A percentile compares a stretch with the other conserved stretches of the same genome.
Evolutionary conservation across 2,113 vertebrate genomes (phyloP).

Genomic region (Syngnathus scovelli): DNA sequence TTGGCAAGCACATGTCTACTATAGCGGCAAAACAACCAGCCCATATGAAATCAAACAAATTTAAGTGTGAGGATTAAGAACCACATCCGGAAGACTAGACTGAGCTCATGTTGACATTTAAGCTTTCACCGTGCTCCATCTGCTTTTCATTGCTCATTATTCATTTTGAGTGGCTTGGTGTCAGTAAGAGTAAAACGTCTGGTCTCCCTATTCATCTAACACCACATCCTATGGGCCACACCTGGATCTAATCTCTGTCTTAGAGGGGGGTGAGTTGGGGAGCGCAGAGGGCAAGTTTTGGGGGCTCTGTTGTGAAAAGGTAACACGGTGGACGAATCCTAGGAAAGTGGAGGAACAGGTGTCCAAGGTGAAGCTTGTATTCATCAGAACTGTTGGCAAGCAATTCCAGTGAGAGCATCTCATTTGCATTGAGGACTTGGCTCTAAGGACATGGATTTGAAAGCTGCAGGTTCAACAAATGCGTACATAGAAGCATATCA

Average conservation of each 20-base stretch:
- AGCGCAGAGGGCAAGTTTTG: constrained; percentile 22
- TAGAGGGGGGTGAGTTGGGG: constrained; percentile 8
- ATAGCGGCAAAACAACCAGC: constrained; percentile 14
- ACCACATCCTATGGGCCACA: constrained; percentile 31
- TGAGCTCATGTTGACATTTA: constrained; percentile 55
- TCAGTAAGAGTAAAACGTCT: constrained; percentile 26
- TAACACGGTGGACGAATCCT: constrained; percentile 25
- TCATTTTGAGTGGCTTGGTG: constrained; percentile 36
- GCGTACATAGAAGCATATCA: neutral
- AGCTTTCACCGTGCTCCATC: constrained; percentile 44
- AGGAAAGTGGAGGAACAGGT: constrained; percentile 38
- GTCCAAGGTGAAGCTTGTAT: constrained; percentile 16
- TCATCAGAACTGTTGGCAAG: constrained; percentile 20
- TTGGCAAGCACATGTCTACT: constrained; percentile 23
- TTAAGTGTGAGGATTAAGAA: constrained; percentile 45
- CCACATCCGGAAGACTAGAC: constrained; percentile 48
- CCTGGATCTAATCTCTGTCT: constrained; percentile 60
- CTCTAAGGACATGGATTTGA: neutral
- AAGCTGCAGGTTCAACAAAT: neutral
- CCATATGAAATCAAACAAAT: constrained; percentile 37
- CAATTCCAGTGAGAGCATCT: constrained; percentile 30
- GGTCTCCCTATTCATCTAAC: constrained; percentile 40
- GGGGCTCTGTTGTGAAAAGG: constrained; percentile 22
- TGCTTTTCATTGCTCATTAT: constrained; percentile 51
- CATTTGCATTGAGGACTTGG: neutral